Conservation (phyloP, 2,888 invertebrate genomes). For the Bellardia bayeri region DNA sequence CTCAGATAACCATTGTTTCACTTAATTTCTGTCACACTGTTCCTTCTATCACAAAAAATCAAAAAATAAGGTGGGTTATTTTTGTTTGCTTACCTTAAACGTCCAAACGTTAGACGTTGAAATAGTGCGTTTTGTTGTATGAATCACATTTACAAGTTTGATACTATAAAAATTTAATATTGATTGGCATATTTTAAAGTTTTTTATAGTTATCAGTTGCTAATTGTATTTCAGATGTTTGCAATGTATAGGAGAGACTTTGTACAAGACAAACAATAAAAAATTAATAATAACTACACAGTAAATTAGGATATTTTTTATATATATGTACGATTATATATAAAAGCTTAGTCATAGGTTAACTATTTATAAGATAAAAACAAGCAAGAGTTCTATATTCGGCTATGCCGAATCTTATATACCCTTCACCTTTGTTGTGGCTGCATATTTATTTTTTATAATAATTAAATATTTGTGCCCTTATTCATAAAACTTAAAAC, state of each 20-base stretch:
- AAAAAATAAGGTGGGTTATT: neutral
- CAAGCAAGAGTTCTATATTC: no score
- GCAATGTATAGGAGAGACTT: neutral
- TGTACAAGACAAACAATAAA: neutral
- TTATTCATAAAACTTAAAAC: no score
- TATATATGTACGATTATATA: no score
- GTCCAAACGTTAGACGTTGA: neutral
- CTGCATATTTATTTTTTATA: no score
- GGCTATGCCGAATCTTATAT: no score
- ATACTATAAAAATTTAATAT: neutral
- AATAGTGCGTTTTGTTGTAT: neutral
- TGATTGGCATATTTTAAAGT: slow-evolving; percentile 8
- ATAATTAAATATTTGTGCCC: no score
- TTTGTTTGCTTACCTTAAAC: neutral
- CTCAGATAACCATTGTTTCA: neutral
- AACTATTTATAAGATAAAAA: no score
- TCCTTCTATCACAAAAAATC: neutral
- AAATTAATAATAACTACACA: neutral
- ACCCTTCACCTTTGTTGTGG: no score
- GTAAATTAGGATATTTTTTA: neutral
- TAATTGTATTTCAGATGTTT: slow-evolving; percentile 30
- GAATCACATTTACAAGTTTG: slow-evolving; percentile 20
- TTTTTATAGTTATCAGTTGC: slow-evolving; percentile 37
- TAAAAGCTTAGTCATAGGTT: no score
- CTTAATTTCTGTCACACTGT: neutral